Conservation (phyloP, 2,113 vertebrate species). For the Columba livia region DNA sequence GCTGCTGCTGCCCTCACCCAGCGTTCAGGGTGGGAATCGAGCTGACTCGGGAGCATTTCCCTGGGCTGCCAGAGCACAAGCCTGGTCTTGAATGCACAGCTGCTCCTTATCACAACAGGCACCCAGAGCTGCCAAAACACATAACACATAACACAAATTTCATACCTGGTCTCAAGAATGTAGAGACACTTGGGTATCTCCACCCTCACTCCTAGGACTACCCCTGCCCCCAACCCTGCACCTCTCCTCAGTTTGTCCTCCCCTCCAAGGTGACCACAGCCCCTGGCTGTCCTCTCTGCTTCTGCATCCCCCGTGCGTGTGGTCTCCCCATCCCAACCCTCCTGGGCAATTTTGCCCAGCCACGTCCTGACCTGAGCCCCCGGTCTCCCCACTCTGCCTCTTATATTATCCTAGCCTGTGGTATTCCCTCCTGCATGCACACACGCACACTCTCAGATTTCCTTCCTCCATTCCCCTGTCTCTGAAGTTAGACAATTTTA, state of each 20-base stretch:
- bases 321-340: accelerated
- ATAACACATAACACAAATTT: neutral
- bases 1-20: neutral
- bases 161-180: neutral
- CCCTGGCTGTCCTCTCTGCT: neutral
- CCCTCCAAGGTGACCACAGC: neutral
- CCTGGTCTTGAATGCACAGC: neutral
- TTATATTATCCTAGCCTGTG: neutral
- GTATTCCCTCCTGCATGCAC: neutral
- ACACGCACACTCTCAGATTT: neutral
- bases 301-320: accelerated
- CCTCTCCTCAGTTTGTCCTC: neutral
- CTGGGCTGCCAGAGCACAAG: neutral
- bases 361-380: accelerated
- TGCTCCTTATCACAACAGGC: neutral
- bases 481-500: slow-evolving; percentile 24
- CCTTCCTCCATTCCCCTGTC: slow-evolving; percentile 17
- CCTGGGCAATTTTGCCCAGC: neutral
- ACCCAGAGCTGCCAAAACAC: neutral
- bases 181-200: neutral
- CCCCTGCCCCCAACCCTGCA: accelerated
- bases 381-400: neutral
- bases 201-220: neutral
- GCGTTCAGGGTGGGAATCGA: neutral
- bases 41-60: neutral